Evolutionary conservation across 2,888 invertebrate genomes (phyloP), one percentile per base, ranked within the genome.

Genomic region (Drosophila setosimentum): DNA sequence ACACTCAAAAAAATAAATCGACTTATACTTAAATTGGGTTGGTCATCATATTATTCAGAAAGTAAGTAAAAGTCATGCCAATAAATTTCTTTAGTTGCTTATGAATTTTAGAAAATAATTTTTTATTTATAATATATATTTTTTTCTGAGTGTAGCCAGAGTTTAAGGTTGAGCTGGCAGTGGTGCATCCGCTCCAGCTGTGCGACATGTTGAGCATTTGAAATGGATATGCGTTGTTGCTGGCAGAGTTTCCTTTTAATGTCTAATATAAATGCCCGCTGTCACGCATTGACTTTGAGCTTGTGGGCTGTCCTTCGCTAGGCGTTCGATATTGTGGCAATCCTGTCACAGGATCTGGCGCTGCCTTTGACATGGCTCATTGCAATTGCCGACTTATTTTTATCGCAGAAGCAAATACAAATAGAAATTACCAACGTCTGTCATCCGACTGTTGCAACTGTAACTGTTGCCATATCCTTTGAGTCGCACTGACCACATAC

Each of bases 341-440:
- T 76, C 76, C 64, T 80, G 37, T 63, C 62, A 68, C 72, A 76
- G 77, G 68, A 68, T 50, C 45, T 68, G 18, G 30, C 24, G 35
- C 45, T 72, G 76, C 73, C 55, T 73, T 73, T 79, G 79, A 77
- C 81, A 70, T 79, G 62, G 55, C 40, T 64, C 50, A 33, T 68
- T 72, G 77, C 75, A 64, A 78, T 83, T 69, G 81, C 75, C 69
- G 53, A 69, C 82, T 84, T 80, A 78, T 78, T 77, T 73, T 78
- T 73, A 83, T 60, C 83, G 77, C 75, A 90, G 86, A 85, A 89
- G 81, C 78, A 90, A 87, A 87, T 88, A 90, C 71, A 90, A 87
- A 87, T 83, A 90, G 74, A 78, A 78, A 73, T 77, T 71, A 71
- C 70, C 45, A 37, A 63, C 59, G 11, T 57, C 29, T 67, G 50